These are phyloP conservation scores for Bombus sylvicola DNA, from an alignment of 1,140 invertebrate genomes.

Conservation along the genomic window DNA sequence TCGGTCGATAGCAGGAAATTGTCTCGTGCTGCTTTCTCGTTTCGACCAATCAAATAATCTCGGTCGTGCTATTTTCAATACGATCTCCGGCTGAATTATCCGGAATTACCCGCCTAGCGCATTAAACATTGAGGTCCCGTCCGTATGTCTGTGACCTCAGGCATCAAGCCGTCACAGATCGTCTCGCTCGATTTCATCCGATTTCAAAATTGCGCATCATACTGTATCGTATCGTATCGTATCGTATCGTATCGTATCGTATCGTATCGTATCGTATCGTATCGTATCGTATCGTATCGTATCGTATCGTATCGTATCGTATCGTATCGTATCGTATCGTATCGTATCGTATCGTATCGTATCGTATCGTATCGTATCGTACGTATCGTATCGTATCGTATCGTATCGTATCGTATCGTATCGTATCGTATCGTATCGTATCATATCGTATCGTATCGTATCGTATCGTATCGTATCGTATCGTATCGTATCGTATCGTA, in stretches of 20 bases:
- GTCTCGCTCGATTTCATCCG: constrained; percentile 48
- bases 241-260: neutral
- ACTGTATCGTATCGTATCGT: neutral
- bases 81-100: constrained; percentile 73
- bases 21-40: constrained; percentile 50
- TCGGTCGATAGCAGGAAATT: constrained; percentile 57
- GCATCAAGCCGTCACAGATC: constrained; percentile 47
- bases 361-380: neutral
- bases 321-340: neutral
- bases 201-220: constrained; percentile 48
- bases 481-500: neutral
- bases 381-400: neutral
- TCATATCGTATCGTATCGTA: neutral
- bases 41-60: constrained; percentile 63
- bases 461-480: neutral
- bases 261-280: neutral
- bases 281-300: neutral
- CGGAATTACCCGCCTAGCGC: constrained; percentile 74
- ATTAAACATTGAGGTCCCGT: constrained; percentile 74
- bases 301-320: neutral
- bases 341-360: neutral
- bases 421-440: neutral
- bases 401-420: neutral
- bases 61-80: constrained; percentile 72
- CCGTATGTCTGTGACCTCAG: constrained; percentile 62